phyloP scores from a whole-genome alignment of 1,140 invertebrate genomes.

The Cherax quadricarinatus region DNA sequence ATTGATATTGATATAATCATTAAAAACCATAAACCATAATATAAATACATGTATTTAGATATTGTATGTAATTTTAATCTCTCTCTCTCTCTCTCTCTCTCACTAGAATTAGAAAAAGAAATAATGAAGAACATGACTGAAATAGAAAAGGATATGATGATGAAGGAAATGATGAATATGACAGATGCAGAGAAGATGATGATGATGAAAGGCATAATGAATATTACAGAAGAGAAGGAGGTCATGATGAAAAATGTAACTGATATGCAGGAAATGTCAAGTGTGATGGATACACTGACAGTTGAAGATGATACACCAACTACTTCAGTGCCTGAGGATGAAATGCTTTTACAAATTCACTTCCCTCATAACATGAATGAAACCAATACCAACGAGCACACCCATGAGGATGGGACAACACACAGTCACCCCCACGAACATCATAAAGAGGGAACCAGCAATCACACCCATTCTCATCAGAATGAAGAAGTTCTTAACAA shows the following conservation, averaged over 20 bases:
- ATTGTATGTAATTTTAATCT: too few relatives aligned
- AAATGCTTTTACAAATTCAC: conserved; percentile 20
- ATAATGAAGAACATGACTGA: conserved; percentile 54
- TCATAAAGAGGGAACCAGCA: conserved; percentile 21
- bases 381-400: conserved; percentile 36
- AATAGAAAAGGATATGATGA: conserved; percentile 17
- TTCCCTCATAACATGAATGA: conserved; percentile 33
- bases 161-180: conserved; percentile 55
- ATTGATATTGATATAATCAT: too few relatives aligned
- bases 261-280: neutral
- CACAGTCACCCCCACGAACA: conserved; percentile 30
- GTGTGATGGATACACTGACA: conserved; percentile 14
- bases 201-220: conserved; percentile 42
- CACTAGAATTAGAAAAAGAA: conserved; percentile 48
- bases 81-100: neutral
- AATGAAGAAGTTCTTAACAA: conserved; percentile 26
- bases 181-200: conserved; percentile 46
- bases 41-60: too few relatives aligned
- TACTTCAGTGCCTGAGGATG: neutral
- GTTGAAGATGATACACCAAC: conserved; percentile 9
- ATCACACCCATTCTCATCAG: conserved; percentile 38
- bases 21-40: too few relatives aligned
- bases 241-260: conserved; percentile 31
- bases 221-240: conserved; percentile 47
- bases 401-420: conserved; percentile 37